phyloP scores from a whole-genome alignment of 2,888 invertebrate genomes.

The Ephialtes manifestator region DNA sequence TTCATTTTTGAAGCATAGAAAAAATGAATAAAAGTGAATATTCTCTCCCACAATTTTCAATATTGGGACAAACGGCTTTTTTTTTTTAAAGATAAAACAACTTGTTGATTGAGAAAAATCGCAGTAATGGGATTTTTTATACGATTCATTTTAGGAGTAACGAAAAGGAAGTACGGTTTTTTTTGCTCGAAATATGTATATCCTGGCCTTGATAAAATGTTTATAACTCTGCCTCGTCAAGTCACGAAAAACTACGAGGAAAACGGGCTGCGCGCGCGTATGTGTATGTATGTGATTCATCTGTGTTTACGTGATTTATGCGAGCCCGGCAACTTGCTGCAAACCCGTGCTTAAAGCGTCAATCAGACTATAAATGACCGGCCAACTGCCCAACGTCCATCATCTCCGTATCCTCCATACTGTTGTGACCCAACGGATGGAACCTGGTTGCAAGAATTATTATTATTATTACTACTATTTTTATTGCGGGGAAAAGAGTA shows the following conservation, averaged over 20 bases:
- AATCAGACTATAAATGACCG: constrained; percentile 79
- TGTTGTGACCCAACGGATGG: constrained; percentile 78
- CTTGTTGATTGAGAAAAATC: too few relatives aligned
- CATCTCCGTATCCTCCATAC: constrained; percentile 83
- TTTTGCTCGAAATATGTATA: not conserved
- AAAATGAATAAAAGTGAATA: too few relatives aligned
- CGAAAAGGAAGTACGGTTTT: too few relatives aligned
- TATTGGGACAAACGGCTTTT: too few relatives aligned
- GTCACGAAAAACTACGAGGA: constrained; percentile 14
- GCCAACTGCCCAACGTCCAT: constrained; percentile 81
- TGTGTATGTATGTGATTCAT: too few relatives aligned
- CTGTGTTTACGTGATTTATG: constrained; percentile 25
- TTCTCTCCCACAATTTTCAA: too few relatives aligned
- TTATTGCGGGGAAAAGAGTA: not conserved
- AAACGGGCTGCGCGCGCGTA: constrained; percentile 24
- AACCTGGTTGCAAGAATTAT: constrained; percentile 73
- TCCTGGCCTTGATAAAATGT: constrained; percentile 1
- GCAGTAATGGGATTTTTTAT: too few relatives aligned
- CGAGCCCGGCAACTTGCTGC: constrained; percentile 51
- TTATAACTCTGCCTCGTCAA: not conserved
- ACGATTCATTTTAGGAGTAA: too few relatives aligned
- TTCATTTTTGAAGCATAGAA: too few relatives aligned
- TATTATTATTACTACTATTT: not conserved
- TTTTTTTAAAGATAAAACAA: too few relatives aligned
- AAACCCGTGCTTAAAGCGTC: constrained; percentile 37